Conservation (phyloP, 1,140 invertebrate genomes). For the Pantala flavescens region DNA sequence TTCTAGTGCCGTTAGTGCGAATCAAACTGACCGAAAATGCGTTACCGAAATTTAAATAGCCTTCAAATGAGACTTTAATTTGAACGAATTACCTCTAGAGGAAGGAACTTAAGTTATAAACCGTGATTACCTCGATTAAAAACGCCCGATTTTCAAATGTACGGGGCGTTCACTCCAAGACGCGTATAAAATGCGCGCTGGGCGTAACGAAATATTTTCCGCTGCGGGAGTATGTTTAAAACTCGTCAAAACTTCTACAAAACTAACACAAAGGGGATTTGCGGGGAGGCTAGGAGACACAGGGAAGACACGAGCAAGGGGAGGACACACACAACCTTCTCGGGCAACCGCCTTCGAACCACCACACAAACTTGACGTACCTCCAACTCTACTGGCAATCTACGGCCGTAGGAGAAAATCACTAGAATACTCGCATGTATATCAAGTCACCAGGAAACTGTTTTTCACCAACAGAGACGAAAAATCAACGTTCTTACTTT, state of each 20-base stretch:
- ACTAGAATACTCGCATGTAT: background rate
- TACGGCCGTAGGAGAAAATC: background rate
- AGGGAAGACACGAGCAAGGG: background rate
- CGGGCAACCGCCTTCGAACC: no score
- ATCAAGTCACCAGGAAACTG: background rate
- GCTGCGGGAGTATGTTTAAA: background rate
- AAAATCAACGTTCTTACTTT: background rate
- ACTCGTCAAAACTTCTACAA: background rate
- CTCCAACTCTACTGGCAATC: background rate
- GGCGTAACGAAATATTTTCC: background rate
- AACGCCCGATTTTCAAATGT: no score
- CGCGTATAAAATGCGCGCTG: no score
- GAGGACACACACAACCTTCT: background rate
- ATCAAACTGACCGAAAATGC: no score
- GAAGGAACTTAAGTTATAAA: no score
- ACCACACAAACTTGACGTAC: background rate
- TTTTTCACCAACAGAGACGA: background rate
- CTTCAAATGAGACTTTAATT: no score
- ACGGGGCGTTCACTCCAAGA: no score
- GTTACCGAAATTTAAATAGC: no score
- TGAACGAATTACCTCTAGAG: no score
- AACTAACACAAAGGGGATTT: background rate
- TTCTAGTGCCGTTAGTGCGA: no score
- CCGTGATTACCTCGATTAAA: no score
- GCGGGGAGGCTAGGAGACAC: background rate